Base-by-base conservation (phyloP, 1,140 invertebrate genomes). In the Drosophila tani region DNA sequence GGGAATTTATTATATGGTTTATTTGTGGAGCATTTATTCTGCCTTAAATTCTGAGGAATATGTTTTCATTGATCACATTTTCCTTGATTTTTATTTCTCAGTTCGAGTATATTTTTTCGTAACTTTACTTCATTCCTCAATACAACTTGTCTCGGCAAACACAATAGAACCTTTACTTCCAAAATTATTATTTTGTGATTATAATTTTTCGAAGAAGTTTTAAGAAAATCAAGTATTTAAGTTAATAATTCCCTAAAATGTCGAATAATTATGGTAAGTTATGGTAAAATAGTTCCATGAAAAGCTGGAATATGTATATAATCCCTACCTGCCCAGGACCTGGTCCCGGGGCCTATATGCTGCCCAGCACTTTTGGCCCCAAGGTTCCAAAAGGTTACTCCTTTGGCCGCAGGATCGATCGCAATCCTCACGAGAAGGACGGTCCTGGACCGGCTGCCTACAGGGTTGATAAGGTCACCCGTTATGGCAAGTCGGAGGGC, bases 381-480 rank as follows among this genome's bases (percentile, higher is more conserved):
- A 56, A 49, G 11, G 63, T 63, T 8, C 75, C 75, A 0, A 49
- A 47, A 6, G 27, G 27, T 3, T 77, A 56, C 49, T 56, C 75
- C 5, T 77, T 77, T 14, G 75, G 75, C 5, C 55, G 43, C 12
- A 53, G 50, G 9, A 77, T 40, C 14, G 35, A 41, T n/a, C 21
- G 49, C 9, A 45, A 3, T 3, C 19, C 3, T 11, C 12, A 38
- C 0, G 69, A 59, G 21, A 60, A 45, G 5, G 38, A 32, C 14
- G 74, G 75, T 27, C 75, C 75, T 35, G 75, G 75, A 27, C 75
- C 75, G 9, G 75, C 75, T 3, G 75, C 75, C 17, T 77, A 77
- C 27, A 56, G 46, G 19, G 21, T 77, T 3, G 74, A 77, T 17
- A 77, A 77, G 5, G 40, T 77, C 6, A 77, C 75, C 11, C 74